phyloP scores from a whole-genome alignment of 2,888 invertebrate species.

The Drosophila falleni region DNA sequence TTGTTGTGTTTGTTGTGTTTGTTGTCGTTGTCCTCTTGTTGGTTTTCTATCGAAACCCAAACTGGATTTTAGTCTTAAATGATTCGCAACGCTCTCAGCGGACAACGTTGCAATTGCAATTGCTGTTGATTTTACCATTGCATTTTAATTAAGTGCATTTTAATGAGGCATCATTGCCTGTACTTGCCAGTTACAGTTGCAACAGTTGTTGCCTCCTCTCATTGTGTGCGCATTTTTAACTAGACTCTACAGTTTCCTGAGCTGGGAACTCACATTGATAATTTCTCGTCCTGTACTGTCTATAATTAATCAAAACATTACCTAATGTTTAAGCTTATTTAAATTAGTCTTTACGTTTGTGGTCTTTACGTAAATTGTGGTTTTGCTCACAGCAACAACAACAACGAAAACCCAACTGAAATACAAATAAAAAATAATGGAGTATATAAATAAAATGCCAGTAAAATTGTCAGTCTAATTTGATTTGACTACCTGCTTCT shows the following conservation, averaged over 20 bases:
- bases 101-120: constrained; percentile 53
- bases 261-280: constrained; percentile 47
- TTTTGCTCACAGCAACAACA: constrained; percentile 21
- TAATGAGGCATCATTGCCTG: constrained; percentile 71
- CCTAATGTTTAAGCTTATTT: constrained; percentile 63
- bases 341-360: constrained; percentile 61
- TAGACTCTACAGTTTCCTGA: constrained; percentile 27
- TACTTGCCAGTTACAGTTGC: constrained; percentile 27
- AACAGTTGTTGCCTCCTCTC: constrained; percentile 18
- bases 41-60: constrained; percentile 79
- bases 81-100: constrained; percentile 57
- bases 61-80: constrained; percentile 76
- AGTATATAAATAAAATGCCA: constrained; percentile 39
- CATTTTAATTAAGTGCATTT: constrained; percentile 81
- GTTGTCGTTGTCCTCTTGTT: constrained; percentile 51
- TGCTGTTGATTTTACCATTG: constrained; percentile 75
- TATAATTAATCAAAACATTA: constrained; percentile 52
- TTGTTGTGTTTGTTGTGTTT: too few relatives aligned
- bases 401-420: background rate
- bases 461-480: constrained; percentile 56
- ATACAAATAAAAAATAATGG: constrained; percentile 18
- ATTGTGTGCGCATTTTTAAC: constrained; percentile 69
- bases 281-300: background rate
- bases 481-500: constrained; percentile 33
- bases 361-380: constrained; percentile 51